Percentiles rank a stretch among this genome's conserved stretches.
phyloP scores from a whole-genome alignment of 1,140 invertebrate genomes.

The Maconellicoccus hirsutus region DNA sequence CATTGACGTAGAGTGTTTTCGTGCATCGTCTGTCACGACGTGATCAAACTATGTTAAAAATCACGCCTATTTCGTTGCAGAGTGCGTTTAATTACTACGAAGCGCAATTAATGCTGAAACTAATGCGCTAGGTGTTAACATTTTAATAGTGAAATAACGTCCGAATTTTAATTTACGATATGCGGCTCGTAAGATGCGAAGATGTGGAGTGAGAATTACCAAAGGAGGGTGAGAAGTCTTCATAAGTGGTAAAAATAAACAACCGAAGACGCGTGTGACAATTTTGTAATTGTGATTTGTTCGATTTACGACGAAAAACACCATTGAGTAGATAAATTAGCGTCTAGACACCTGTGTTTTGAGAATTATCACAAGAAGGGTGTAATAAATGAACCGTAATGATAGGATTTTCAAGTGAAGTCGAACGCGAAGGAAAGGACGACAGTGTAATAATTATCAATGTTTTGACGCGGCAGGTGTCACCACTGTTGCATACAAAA shows the following conservation, averaged over 20 bases:
- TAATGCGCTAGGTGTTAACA: neutral
- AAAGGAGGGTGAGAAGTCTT: no score
- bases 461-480: slow-evolving; percentile 6
- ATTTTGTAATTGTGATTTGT: no score
- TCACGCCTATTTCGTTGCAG: neutral
- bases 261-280: no score
- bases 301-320: no score
- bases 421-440: neutral
- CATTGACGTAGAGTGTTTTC: neutral
- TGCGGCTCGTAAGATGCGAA: no score
- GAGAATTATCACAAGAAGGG: no score
- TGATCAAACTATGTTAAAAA: neutral
- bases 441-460: neutral
- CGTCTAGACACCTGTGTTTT: no score
- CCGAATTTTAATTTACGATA: neutral
- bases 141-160: neutral
- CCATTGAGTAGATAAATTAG: no score
- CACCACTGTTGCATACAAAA: neutral
- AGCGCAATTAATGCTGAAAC: neutral
- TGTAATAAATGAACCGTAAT: neutral
- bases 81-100: neutral
- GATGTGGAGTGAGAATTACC: no score
- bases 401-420: neutral
- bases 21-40: neutral
- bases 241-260: no score